A percentile compares a stretch with the other conserved stretches of the same genome.
Evolutionary conservation across 2,797 vertebrate genomes (phyloP).

Genomic region (Labeo calbasu): DNA sequence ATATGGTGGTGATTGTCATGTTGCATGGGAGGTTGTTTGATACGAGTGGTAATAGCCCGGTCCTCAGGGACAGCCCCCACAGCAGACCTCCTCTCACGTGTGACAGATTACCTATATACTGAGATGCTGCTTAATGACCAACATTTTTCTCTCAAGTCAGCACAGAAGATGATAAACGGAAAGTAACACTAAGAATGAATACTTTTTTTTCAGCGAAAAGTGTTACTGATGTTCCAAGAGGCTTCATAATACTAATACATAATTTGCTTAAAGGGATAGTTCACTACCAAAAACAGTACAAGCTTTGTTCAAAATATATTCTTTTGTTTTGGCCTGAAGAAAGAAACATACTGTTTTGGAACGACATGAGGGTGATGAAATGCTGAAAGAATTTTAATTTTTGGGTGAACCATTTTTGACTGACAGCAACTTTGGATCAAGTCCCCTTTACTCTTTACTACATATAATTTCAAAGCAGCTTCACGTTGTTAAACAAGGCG

Average conservation of each 20-base stretch:
- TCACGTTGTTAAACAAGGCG: not conserved
- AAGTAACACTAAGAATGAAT: not conserved
- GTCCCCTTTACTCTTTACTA: no score
- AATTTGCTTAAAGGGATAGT: not conserved
- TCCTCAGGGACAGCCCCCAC: slow-evolving; percentile 62
- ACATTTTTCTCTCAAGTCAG: slow-evolving; percentile 61
- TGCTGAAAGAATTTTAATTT: not conserved
- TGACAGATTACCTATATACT: slow-evolving; percentile 68
- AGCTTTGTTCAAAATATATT: not conserved
- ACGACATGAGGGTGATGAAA: not conserved
- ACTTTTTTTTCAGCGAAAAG: not conserved
- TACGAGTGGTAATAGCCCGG: slow-evolving; percentile 64
- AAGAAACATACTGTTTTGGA: not conserved
- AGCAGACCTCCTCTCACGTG: slow-evolving; percentile 59
- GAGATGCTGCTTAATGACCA: slow-evolving; percentile 69
- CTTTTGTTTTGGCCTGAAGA: not conserved
- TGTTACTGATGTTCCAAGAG: not conserved
- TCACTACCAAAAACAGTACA: not conserved
- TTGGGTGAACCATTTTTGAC: not conserved
- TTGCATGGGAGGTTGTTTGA: slow-evolving; percentile 62
- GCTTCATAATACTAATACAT: slow-evolving; percentile 5
- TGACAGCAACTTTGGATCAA: no score
- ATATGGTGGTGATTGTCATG: slow-evolving; percentile 53
- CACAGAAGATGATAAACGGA: slow-evolving; percentile 55
- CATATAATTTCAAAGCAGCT: not conserved